Base-by-base conservation (phyloP, 2,113 vertebrate species). In the Etheostoma cragini region DNA sequence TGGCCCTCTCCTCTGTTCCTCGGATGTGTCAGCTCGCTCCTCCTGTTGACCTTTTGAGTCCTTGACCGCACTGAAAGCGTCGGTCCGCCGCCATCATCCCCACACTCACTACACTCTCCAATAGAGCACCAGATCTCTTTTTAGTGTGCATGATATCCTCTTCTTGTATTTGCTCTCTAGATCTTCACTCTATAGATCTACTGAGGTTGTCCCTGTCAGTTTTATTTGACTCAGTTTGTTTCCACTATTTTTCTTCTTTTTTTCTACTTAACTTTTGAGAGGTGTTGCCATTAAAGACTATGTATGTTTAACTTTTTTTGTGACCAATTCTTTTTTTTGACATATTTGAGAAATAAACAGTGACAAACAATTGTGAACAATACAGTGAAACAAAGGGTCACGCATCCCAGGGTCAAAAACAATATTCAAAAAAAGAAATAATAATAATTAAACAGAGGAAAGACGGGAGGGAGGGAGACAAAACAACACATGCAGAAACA, bases 1-100 rank as follows among this genome's bases (percentile, higher is more conserved):
- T 97, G 97, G 97, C 90, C 89, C 82, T 53, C 84, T 91, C 90
- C 93, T 94, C 95, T 95, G 93, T 95, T 96, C 95, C 94, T 91
- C 90, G 91, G 92, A 93, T 95, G 93, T 93, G 93, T 93, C 89
- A 93, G 92, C 94, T 95, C 95, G 94, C 91, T 96, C 96, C 96
- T 95, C 88, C 87, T 82, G 95, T 94, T 96, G 97, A 98, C 97
- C 98, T 94, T 94, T 86, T 45, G 38, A 53, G 22, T 93, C 93
- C 91, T 72, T 2, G 19, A 38, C 4, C n/a, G 4, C 67, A 60
- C 22, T 68, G 67, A 72, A 87, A 78, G 73, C 54, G 26, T 22
- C 1, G 54, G 54, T 66, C 26, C 46, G 16, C 30, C 49, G 62
- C 62, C 30, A 47, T 72, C 58, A 30, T 19, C 54, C 16, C n/a